phyloP scores from a whole-genome alignment of 2,797 vertebrate species.

The Heterohyrax brucei region DNA sequence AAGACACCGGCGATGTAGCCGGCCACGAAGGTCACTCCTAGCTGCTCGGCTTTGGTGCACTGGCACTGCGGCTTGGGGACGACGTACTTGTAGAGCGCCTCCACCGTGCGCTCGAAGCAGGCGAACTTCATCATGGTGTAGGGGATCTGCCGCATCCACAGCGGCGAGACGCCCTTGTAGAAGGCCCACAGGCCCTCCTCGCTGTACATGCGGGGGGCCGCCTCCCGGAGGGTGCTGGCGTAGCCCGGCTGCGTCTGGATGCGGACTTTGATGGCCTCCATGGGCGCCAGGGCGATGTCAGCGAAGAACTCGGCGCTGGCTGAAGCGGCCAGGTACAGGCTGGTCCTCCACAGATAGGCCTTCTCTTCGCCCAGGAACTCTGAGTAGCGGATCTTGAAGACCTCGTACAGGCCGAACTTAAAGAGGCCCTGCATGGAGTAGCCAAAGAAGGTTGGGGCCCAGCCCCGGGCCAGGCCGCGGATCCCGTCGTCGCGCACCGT shows the following conservation, averaged over 20 bases:
- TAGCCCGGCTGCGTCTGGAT: conserved; percentile 77
- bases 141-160: conserved; percentile 81
- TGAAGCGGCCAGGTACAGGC: conserved; percentile 74
- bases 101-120: conserved; percentile 77
- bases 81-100: conserved; percentile 67
- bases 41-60: conserved; percentile 78
- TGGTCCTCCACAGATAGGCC: conserved; percentile 64
- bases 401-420: conserved; percentile 81
- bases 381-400: conserved; percentile 70
- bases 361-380: conserved; percentile 70
- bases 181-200: conserved; percentile 83
- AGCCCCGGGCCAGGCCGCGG: conserved; percentile 70
- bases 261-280: conserved; percentile 75
- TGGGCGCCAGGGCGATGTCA: conserved; percentile 71
- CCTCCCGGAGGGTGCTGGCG: conserved; percentile 31
- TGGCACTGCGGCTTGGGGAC: conserved; percentile 74
- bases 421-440: conserved; percentile 81
- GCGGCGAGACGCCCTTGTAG: conserved; percentile 76
- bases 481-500: conserved; percentile 56
- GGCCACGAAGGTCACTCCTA: conserved; percentile 79
- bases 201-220: conserved; percentile 41
- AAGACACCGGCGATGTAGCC: conserved; percentile 79
- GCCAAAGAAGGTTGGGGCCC: conserved; percentile 73
- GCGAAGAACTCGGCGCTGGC: conserved; percentile 82
- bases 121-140: conserved; percentile 80